Conservation (phyloP, 2,797 vertebrate species). For the Aphelocoma californica region DNA sequence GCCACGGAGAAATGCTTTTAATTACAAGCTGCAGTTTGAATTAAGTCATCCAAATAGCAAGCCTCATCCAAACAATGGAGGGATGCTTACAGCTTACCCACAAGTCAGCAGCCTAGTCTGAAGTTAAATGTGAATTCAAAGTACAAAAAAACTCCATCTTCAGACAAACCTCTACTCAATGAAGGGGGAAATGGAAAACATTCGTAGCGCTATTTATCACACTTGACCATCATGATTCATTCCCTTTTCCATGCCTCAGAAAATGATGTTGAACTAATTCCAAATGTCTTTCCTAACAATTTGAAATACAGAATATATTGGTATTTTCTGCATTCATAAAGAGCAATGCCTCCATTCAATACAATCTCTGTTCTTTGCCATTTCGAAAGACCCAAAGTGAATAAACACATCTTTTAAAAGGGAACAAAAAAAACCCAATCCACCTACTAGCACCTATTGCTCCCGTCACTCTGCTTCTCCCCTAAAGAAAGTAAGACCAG, state of each 20-base stretch:
- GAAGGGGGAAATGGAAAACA: neutral
- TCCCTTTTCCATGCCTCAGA: neutral
- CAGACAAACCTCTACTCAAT: neutral
- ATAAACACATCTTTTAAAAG: neutral
- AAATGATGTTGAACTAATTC: neutral
- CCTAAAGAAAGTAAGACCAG: neutral
- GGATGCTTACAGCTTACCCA: neutral
- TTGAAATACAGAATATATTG: neutral
- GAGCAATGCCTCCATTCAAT: neutral
- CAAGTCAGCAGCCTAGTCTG: neutral
- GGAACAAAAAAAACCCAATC: neutral
- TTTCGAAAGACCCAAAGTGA: neutral
- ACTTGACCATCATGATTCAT: neutral
- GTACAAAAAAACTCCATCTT: neutral
- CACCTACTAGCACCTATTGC: neutral
- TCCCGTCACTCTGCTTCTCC: neutral
- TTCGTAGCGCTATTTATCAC: neutral
- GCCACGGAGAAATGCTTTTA: neutral
- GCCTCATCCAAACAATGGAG: neutral
- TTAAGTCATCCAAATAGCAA: neutral
- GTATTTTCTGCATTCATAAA: neutral
- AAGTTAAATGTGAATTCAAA: neutral
- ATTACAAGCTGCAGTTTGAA: neutral
- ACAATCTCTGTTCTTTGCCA: neutral
- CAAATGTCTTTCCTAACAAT: neutral